Evolutionary conservation across 2,797 vertebrate species (phyloP).

Genomic region (Alfaro cultratus): DNA sequence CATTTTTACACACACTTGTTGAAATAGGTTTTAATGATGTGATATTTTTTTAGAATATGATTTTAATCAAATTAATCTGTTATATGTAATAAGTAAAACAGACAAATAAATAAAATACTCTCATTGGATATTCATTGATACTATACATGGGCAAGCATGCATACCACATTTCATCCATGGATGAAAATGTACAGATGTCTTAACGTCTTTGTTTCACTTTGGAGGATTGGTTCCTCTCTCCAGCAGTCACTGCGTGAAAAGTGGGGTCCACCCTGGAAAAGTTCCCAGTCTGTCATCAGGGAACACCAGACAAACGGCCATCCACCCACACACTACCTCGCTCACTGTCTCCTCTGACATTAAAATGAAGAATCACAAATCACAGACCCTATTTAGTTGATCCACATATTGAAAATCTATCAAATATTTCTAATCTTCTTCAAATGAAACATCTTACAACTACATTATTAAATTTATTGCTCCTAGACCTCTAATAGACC

Average conservation of each 20-base stretch:
- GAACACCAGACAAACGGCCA: neutral
- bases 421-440: neutral
- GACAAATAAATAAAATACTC: neutral
- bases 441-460: neutral
- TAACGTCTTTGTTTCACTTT: neutral
- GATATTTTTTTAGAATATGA: neutral
- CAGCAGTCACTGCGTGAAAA: neutral
- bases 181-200: neutral
- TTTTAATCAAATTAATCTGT: neutral
- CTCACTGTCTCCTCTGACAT: neutral
- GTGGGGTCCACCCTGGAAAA: too few species aligned
- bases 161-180: neutral
- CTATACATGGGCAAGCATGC: neutral
- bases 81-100: neutral
- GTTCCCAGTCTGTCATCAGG: neutral
- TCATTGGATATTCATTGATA: neutral
- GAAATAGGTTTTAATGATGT: neutral
- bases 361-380: neutral
- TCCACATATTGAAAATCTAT: neutral
- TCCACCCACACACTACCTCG: neutral
- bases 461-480: neutral
- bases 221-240: neutral
- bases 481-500: neutral
- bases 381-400: neutral
- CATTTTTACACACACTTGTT: neutral